phyloP scores from a whole-genome alignment of 2,113 vertebrate genomes.

The Cervus canadensis region DNA sequence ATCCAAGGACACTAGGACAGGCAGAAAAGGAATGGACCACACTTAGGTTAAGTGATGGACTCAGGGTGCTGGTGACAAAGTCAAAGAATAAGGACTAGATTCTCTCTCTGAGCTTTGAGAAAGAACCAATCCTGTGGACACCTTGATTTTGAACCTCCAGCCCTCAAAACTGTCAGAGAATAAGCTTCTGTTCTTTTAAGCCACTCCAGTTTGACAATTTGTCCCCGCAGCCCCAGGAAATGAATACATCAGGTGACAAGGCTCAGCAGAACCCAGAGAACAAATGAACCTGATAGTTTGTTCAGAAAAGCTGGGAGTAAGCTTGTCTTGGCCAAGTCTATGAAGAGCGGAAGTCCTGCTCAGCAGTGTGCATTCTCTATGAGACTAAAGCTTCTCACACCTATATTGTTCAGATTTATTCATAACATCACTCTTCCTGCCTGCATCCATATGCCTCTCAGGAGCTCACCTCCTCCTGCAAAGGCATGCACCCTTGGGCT shows the following conservation, averaged over 20 bases:
- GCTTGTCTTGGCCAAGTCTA: not conserved
- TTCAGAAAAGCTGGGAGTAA: not conserved
- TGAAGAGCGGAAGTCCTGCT: not conserved
- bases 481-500: not conserved
- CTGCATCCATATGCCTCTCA: not conserved
- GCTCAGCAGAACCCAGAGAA: not conserved
- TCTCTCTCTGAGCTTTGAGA: not conserved
- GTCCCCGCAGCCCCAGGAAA: not conserved
- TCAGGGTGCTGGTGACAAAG: not conserved
- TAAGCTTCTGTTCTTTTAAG: not conserved
- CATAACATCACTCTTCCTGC: too few relatives aligned
- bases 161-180: not conserved
- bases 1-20: not conserved
- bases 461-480: not conserved
- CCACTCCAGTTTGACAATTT: not conserved
- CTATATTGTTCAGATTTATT: not conserved
- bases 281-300: fast-evolving
- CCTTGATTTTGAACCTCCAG: not conserved
- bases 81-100: not conserved
- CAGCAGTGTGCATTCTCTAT: not conserved
- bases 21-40: fast-evolving
- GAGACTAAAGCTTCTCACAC: not conserved
- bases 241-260: not conserved
- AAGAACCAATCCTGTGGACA: not conserved
- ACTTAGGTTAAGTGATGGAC: fast-evolving